These are phyloP conservation scores for Camponotus floridanus DNA, from an alignment of 1,140 invertebrate genomes.

Conservation along the genomic window DNA sequence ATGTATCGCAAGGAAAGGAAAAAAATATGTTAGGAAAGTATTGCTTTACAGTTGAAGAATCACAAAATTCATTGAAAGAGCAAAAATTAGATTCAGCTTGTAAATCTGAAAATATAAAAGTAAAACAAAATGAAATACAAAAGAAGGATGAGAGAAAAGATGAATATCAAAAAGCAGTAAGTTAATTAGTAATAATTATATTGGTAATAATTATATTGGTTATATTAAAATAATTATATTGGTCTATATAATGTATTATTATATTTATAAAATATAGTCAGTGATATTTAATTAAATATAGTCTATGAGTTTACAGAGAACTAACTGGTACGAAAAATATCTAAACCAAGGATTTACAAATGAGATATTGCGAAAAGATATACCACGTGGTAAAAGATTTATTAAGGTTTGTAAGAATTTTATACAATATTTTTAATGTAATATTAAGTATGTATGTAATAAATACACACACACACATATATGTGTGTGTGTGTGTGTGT, in stretches of 20 bases:
- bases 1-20: not conserved
- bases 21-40: not conserved
- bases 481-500: no score
- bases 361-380: slow-evolving; percentile 27
- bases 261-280: not conserved
- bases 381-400: slow-evolving; percentile 26
- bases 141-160: not conserved
- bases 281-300: not conserved
- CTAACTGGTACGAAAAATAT: not conserved
- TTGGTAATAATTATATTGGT: not conserved
- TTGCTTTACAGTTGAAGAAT: not conserved
- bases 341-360: not conserved
- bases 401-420: slow-evolving; percentile 22
- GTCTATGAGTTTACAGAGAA: not conserved
- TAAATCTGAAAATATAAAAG: not conserved
- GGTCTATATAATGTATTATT: not conserved
- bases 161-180: slow-evolving; percentile 1
- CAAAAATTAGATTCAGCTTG: not conserved
- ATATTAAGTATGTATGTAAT: no score
- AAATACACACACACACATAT: no score
- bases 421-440: not conserved
- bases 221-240: slow-evolving; percentile 5
- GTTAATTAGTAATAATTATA: slow-evolving; percentile 18
- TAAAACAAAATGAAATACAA: not conserved
- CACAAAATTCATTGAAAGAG: not conserved